Percentiles rank a stretch among this genome's conserved stretches.
Evolutionary conservation across 2,888 invertebrate species (phyloP).

Genomic region (Erebia aethiops): DNA sequence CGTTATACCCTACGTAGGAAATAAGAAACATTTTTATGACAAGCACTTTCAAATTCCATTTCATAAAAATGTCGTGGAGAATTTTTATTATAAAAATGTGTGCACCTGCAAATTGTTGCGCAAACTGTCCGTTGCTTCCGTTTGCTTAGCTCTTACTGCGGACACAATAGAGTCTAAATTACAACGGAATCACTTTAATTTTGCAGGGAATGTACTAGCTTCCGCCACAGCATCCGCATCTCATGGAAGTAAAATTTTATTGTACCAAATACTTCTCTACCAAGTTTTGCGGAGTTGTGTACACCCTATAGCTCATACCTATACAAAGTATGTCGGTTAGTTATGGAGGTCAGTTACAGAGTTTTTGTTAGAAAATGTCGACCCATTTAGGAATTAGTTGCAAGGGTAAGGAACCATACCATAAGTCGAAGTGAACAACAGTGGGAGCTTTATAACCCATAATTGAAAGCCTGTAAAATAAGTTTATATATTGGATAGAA

Average conservation of each 20-base stretch:
- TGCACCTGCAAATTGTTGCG: constrained; percentile 18
- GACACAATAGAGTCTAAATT: constrained; percentile 6
- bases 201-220: not conserved
- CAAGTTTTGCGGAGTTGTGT: not conserved
- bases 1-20: not conserved
- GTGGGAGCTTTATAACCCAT: no score
- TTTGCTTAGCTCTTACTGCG: not conserved
- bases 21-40: constrained; percentile 20
- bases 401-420: no score
- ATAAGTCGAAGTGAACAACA: no score
- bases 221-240: constrained; percentile 6
- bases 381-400: no score
- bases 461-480: no score
- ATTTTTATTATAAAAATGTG: constrained; percentile 22
- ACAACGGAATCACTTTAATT: not conserved
- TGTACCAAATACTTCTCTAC: not conserved
- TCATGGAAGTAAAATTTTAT: constrained; percentile 14
- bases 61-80: constrained; percentile 17
- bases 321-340: not conserved
- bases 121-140: constrained; percentile 4
- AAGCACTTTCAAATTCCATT: constrained; percentile 22
- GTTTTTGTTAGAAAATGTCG: not conserved
- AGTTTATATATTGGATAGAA: no score
- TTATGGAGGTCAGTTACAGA: not conserved
- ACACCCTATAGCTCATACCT: not conserved